These are phyloP conservation scores for Cavia porcellus DNA, from an alignment of 2,113 vertebrate genomes.

Conservation along the genomic window DNA sequence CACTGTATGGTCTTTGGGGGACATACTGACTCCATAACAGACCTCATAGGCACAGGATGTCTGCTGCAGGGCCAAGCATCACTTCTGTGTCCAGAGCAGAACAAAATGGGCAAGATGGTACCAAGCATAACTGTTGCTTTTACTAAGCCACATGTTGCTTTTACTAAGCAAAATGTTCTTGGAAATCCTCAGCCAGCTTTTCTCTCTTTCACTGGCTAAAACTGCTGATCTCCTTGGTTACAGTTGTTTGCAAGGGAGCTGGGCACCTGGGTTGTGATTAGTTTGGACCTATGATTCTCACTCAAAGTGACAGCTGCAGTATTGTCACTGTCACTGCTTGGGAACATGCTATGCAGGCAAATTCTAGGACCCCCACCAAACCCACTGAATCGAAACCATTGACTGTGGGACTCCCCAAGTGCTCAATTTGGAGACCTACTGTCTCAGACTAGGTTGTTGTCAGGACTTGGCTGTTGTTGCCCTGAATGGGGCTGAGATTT, in stretches of 20 bases:
- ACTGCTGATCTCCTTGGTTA: not conserved
- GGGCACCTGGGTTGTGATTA: not conserved
- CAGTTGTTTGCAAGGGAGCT: not conserved
- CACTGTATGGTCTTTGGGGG: not conserved
- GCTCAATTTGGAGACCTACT: slow-evolving; percentile 19
- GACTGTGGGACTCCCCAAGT: not conserved
- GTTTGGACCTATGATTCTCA: not conserved
- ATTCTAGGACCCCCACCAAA: not conserved
- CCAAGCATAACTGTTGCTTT: not conserved
- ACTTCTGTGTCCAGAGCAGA: not conserved
- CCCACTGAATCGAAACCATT: not conserved
- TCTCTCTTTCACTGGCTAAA: not conserved
- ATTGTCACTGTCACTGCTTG: not conserved
- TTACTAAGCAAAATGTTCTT: not conserved
- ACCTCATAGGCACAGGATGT: not conserved
- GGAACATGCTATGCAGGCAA: not conserved
- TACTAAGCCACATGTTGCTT: too few relatives aligned
- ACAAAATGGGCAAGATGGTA: not conserved
- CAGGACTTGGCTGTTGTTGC: not conserved
- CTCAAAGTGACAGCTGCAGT: not conserved
- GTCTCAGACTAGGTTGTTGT: not conserved
- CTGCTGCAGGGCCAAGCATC: not conserved
- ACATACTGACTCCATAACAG: not conserved
- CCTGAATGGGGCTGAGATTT: not conserved
- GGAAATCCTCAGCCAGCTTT: not conserved